Base-by-base conservation (phyloP, 2,888 invertebrate species). In the Ormyrus labotus region DNA sequence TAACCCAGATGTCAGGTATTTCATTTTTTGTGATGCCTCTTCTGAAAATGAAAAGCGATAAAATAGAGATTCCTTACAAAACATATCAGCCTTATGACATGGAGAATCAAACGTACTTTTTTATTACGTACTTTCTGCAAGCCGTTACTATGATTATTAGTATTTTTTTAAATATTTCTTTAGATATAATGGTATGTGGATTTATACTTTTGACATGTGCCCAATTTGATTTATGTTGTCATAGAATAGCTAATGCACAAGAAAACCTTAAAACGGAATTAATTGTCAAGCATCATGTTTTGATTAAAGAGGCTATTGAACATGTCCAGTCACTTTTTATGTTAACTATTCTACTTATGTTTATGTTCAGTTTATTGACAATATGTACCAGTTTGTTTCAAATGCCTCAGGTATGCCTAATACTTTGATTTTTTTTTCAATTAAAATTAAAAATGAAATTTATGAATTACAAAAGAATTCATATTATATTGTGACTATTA, bases 361-460 rank as follows among this genome's bases (percentile, higher is more conserved):
- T 75, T 19, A 60, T 58, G 2, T 58, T 10, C 2, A 75, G 75
- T 60, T 34, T 75, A 1, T 13, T 75, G 4, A 75, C 64, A 6
- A 3, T 74, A 19, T 48, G 57, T 13, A 6, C 58, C 13, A 68
- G 68, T 50, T 60, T 67, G 58, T 76, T 68, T 50, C 64, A 68
- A 60, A 8, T 73, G 5, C 64, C 63, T 6, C 19, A 64, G 73
- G 73, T 73, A 73, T 9, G n/a, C 45, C 5, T 10, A 34, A 10
- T 11, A 4, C 1, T 72, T 1, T 47, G 11, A 10, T n/a, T 50
- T 9, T 0, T 61, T 61, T 45, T 69, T 11, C 5, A 57, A 50
- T 10, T 48, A 8, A 69, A 34, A 69, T 69, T 50, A 65, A 53
- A 68, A 10, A 19, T 34, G 34, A 19, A 68, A 11, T 9, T 11